phyloP scores from a whole-genome alignment of 2,888 invertebrate genomes.

The Diadegma fenestrale region DNA sequence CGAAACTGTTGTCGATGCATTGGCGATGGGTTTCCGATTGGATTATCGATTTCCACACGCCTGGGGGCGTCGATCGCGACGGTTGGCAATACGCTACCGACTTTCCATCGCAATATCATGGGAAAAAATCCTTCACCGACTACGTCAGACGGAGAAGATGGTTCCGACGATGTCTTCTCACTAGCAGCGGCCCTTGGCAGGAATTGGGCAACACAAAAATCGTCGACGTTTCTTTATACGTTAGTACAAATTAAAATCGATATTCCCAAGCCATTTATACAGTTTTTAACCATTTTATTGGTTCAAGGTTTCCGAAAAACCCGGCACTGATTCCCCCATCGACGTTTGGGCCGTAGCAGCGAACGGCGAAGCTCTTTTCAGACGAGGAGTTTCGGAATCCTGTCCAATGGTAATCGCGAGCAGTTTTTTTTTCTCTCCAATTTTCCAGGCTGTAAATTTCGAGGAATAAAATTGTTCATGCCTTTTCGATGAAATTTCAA shows the following conservation, averaged over 20 bases:
- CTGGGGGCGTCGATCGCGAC: conserved; percentile 95
- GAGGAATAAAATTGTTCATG: background rate
- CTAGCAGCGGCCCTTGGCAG: conserved; percentile 95
- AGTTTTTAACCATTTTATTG: conserved; percentile 25
- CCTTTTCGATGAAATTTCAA: background rate
- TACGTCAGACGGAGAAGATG: conserved; percentile 94
- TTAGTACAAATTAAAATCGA: conserved; percentile 79
- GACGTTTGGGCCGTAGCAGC: conserved; percentile 94
- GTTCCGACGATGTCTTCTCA: conserved; percentile 93
- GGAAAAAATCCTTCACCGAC: conserved; percentile 94
- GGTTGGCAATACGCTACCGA: conserved; percentile 98
- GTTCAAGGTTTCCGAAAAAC: conserved; percentile 84
- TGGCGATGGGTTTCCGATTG: conserved; percentile 98
- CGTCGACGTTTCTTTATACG: conserved; percentile 92
- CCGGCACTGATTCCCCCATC: conserved; percentile 85
- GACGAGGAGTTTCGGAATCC: conserved; percentile 91
- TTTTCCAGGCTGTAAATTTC: background rate
- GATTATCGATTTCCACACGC: conserved; percentile 96
- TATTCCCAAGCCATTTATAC: background rate
- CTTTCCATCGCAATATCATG: conserved; percentile 95
- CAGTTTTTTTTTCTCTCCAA: conserved; percentile 22
- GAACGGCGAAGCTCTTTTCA: conserved; percentile 94
- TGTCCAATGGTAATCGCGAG: conserved; percentile 89
- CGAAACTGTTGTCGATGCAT: conserved; percentile 93
- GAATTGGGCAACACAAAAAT: conserved; percentile 95